Percentiles rank a stretch among this genome's conserved stretches.
Conservation (phyloP, 2,113 vertebrate species). For the Vidua macroura region DNA sequence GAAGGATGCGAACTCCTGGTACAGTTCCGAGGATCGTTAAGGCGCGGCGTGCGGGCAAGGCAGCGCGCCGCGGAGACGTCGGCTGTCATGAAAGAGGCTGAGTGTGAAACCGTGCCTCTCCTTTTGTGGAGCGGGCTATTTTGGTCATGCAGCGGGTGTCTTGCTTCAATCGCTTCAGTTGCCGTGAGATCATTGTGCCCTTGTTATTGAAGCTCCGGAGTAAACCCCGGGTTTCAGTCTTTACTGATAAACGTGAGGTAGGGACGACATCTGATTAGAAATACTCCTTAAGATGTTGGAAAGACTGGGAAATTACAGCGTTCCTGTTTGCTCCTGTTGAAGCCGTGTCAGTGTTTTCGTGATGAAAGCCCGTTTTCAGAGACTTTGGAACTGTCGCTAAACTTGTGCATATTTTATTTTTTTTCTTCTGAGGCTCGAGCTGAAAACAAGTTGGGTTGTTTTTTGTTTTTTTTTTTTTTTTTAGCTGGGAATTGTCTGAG, state of each 20-base stretch:
- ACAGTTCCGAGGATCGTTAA: slow-evolving; percentile 56
- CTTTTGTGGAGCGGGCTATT: slow-evolving; percentile 71
- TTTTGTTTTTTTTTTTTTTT: neutral
- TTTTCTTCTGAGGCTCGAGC: neutral
- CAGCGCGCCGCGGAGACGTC: slow-evolving; percentile 42
- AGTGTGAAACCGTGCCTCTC: slow-evolving; percentile 66
- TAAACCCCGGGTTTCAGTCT: slow-evolving; percentile 16
- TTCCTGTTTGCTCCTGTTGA: slow-evolving; percentile 20
- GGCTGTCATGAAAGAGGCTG: slow-evolving; percentile 58
- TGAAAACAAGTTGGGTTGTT: neutral
- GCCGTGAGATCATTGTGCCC: slow-evolving; percentile 45
- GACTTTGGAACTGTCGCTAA: neutral
- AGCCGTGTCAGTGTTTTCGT: slow-evolving; percentile 23
- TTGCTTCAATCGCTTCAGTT: slow-evolving; percentile 33
- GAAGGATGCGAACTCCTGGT: slow-evolving; percentile 58
- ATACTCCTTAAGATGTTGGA: slow-evolving; percentile 15
- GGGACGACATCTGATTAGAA: slow-evolving; percentile 25
- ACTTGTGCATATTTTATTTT: neutral
- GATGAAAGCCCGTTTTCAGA: slow-evolving; percentile 16
- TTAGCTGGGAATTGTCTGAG: neutral
- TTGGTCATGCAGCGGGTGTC: slow-evolving; percentile 53
- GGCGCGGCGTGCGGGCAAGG: slow-evolving; percentile 59
- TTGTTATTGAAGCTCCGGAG: slow-evolving; percentile 3
- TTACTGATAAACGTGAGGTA: slow-evolving; percentile 10
- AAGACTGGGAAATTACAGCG: slow-evolving; percentile 18